A percentile compares a stretch with the other conserved stretches of the same genome.
These are phyloP conservation scores for Synergus japonicus DNA, from an alignment of 2,888 invertebrate species.

Conservation along the genomic window DNA sequence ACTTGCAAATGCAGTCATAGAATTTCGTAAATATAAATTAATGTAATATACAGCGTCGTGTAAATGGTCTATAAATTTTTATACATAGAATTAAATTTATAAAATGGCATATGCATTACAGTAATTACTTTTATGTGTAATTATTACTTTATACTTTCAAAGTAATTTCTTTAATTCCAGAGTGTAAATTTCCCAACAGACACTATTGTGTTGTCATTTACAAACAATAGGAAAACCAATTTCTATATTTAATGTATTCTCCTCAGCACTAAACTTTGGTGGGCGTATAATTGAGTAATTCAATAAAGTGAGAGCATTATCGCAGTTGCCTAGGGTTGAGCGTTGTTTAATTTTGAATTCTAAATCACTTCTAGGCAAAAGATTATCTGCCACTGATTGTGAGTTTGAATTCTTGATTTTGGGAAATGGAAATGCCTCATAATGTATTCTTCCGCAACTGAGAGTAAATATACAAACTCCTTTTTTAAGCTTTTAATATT, in stretches of 20 bases:
- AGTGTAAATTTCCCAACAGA: not conserved
- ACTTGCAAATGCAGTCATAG: not conserved
- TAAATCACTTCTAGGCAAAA: not conserved
- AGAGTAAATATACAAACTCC: not conserved
- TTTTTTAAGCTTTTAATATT: too few species aligned
- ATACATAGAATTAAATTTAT: too few species aligned
- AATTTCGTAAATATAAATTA: not conserved
- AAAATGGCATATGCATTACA: too few species aligned
- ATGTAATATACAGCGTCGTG: not conserved
- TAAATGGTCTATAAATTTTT: not conserved
- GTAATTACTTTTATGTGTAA: too few species aligned
- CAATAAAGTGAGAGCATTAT: slow-evolving; percentile 31
- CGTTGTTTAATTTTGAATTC: slow-evolving; percentile 4
- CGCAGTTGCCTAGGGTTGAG: slow-evolving; percentile 13
- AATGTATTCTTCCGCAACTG: not conserved
- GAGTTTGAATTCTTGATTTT: not conserved
- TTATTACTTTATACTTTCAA: not conserved
- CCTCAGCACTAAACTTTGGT: slow-evolving; percentile 8
- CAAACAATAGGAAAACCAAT: slow-evolving; percentile 13
- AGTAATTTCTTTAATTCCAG: not conserved
- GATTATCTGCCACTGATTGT: not conserved
- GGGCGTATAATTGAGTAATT: slow-evolving; percentile 18
- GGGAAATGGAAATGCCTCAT: not conserved
- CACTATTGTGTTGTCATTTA: not conserved
- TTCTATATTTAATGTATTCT: slow-evolving; percentile 22